phyloP scores from a whole-genome alignment of 2,888 invertebrate species.

The Drosophila trichaetosa region DNA sequence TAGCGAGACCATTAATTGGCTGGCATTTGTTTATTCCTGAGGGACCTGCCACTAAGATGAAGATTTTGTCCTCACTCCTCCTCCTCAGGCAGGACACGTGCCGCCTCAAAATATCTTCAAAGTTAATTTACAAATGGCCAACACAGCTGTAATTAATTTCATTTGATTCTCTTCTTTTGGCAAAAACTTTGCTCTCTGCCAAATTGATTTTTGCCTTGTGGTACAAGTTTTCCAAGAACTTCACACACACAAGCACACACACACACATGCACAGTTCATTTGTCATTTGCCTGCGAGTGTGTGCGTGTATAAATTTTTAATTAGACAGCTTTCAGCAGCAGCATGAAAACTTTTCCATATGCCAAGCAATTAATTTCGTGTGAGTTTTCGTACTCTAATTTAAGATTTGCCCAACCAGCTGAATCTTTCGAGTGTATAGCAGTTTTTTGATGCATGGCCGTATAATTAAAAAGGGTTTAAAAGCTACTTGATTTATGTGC shows the following conservation, averaged over 20 bases:
- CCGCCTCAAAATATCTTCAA: conserved; percentile 47
- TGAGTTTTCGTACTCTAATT: conserved; percentile 42
- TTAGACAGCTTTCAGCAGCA: conserved; percentile 69
- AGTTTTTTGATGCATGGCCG: conserved; percentile 63
- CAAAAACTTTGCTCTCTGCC: conserved; percentile 74
- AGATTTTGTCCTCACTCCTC: conserved; percentile 33
- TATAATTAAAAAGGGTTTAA: conserved; percentile 79
- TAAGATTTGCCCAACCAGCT: conserved; percentile 26
- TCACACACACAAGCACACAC: conserved; percentile 12
- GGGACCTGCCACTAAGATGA: conserved; percentile 39
- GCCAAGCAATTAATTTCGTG: conserved; percentile 73
- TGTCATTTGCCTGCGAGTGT: conserved; percentile 36
- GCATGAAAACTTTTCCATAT: conserved; percentile 68
- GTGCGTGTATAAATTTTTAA: conserved; percentile 75
- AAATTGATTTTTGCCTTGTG: conserved; percentile 74
- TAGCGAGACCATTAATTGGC: conserved; percentile 75
- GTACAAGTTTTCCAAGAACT: conserved; percentile 48
- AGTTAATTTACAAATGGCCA: conserved; percentile 77
- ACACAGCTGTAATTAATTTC: conserved; percentile 72
- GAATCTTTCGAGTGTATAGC: conserved; percentile 2
- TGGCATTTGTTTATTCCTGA: conserved; percentile 33
- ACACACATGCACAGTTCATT: conserved; percentile 30
- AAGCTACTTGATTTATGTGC: conserved; percentile 70
- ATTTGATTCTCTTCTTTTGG: conserved; percentile 65
- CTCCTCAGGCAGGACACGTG: conserved; percentile 60